Evolutionary conservation across 1,140 invertebrate genomes (phyloP), one percentile per base, ranked within the genome.

Genomic region (Orchesella cincta): DNA sequence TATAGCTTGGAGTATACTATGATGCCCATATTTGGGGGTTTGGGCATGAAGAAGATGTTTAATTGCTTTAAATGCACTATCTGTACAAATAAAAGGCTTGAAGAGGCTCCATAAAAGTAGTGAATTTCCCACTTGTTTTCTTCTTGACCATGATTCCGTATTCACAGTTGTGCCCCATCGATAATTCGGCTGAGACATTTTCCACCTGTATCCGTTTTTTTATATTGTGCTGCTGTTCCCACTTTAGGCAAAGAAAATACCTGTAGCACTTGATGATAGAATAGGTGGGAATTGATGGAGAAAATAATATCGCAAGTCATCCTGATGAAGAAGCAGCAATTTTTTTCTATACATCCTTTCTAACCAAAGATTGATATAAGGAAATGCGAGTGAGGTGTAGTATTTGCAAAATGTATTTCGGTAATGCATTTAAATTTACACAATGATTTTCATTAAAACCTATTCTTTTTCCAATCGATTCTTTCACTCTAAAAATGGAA

Each of bases 21-120:
- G 26, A 46, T 67, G 8, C 33, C 23, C 23, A 31, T 67, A 67
- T 33, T 14, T 31, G 26, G 29, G 14, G 62, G 26, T 3, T 31
- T 31, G 26, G 31, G 33, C 3, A 18, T 16, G 23, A 67, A 67
- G 62, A 67, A 67, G 31, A n/a, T 33, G 31, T 29, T 67, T 67
- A 33, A 67, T 67, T 67, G 62, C 62, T 33, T 67, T 67, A n/a
- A n/a, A n/a, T 67, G n/a, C n/a, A 57, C 54, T 67, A 29, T 67
- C 1, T 62, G 8, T 8, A 31, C 28, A n/a, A 67, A 23, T 18
- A 14, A 67, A 8, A 12, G 2, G 28, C 8, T 5, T 67, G 62
- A 67, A 67, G 62, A 67, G 28, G 31, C 33, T 67, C 62, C 28
- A 67, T 33, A 31, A 67, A 67, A 29, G 62, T 33, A 31, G 28